These are phyloP conservation scores for Cottus gobio DNA, from an alignment of 2,113 vertebrate species.

Conservation along the genomic window DNA sequence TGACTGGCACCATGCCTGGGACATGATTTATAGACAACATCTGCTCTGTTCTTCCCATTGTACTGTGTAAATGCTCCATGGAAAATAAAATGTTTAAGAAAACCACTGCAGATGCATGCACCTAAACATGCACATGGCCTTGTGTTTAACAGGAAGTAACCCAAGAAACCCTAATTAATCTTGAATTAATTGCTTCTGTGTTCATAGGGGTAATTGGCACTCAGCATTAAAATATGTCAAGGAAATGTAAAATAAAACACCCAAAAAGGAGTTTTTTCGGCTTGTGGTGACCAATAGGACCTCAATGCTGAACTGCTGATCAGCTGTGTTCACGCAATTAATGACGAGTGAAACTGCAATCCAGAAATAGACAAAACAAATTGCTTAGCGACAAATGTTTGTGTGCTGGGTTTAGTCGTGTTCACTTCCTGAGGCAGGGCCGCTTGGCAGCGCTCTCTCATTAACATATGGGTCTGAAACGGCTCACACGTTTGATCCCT, in stretches of 20 bases:
- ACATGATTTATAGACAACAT: constrained; percentile 50
- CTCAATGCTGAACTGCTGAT: not conserved
- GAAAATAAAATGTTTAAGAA: constrained; percentile 14
- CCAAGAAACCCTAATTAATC: not conserved
- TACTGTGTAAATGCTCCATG: constrained; percentile 19
- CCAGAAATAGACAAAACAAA: constrained; percentile 14
- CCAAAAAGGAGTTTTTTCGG: not conserved
- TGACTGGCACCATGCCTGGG: constrained; percentile 61
- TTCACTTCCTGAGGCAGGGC: constrained; percentile 34
- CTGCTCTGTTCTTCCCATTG: constrained; percentile 30
- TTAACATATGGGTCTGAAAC: constrained; percentile 67
- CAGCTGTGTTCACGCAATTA: not conserved
- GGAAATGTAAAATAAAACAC: constrained; percentile 3
- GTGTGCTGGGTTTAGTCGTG: constrained; percentile 20
- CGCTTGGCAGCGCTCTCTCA: constrained; percentile 63
- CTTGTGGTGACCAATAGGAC: not conserved
- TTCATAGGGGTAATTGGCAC: not conserved
- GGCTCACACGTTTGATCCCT: constrained; percentile 64
- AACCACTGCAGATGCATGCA: not conserved
- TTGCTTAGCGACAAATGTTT: constrained; percentile 25
- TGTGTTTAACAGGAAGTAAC: constrained; percentile 29
- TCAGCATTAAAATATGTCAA: not conserved
- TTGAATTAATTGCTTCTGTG: too few relatives aligned
- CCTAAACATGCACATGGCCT: not conserved
- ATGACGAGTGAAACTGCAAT: not conserved